These are phyloP conservation scores for Rhadina sibilatrix DNA, from an alignment of 2,113 vertebrate species.

Conservation along the genomic window DNA sequence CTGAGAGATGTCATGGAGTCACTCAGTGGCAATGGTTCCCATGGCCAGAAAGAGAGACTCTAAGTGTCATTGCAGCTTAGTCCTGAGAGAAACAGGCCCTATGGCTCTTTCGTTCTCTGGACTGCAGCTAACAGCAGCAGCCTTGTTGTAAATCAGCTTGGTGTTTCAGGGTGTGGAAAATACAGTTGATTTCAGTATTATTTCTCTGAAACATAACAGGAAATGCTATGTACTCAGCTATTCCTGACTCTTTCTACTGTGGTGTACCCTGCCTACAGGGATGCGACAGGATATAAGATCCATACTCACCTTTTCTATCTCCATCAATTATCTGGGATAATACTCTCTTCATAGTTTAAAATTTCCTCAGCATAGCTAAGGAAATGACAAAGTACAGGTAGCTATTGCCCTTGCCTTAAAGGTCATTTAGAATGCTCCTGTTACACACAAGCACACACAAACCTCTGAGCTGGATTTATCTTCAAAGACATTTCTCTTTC, in stretches of 20 bases:
- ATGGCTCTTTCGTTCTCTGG: background rate
- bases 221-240: background rate
- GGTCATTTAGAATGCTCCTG: constrained; percentile 71
- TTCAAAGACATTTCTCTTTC: background rate
- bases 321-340: constrained; percentile 70
- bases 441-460: constrained; percentile 49
- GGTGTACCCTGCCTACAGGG: constrained; percentile 69
- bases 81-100: background rate
- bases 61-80: background rate
- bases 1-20: background rate
- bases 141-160: background rate
- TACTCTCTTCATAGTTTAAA: constrained; percentile 53
- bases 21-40: background rate
- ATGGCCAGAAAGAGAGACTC: background rate
- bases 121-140: background rate
- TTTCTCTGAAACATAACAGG: background rate
- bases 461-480: background rate
- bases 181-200: background rate
- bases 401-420: constrained; percentile 64
- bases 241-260: background rate
- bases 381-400: constrained; percentile 63
- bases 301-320: constrained; percentile 71
- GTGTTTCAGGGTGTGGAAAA: background rate
- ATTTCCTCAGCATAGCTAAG: constrained; percentile 10
- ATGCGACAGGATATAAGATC: constrained; percentile 67